Conservation (phyloP, 2,113 vertebrate genomes). For the Dinomys branickii region DNA sequence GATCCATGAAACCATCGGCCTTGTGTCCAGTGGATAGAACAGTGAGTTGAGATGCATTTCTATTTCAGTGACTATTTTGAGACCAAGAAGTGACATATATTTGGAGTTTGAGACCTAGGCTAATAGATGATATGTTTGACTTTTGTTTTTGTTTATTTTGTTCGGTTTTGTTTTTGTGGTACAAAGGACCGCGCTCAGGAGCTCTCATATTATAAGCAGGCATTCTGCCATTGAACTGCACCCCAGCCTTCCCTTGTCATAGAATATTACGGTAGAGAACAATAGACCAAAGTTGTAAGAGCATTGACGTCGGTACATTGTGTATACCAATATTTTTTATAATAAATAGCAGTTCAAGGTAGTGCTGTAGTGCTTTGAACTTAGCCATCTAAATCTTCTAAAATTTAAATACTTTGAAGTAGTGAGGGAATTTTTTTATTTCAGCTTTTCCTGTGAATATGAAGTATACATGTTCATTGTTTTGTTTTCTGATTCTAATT, state of each 20-base stretch:
- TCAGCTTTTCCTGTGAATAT: background rate
- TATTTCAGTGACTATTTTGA: constrained; percentile 19
- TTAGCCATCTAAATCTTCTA: background rate
- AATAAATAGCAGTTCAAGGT: background rate
- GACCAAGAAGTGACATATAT: background rate
- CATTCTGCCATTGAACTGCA: background rate
- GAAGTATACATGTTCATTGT: background rate
- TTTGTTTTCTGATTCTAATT: constrained; percentile 40
- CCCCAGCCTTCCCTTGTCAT: background rate
- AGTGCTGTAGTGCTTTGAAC: background rate
- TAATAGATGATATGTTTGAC: background rate
- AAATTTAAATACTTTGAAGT: constrained; percentile 27
- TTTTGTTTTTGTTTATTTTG: background rate
- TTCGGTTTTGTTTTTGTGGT: background rate
- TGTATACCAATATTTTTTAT: background rate
- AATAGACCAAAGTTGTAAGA: background rate
- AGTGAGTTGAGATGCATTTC: background rate
- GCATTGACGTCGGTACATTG: background rate
- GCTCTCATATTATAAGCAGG: background rate
- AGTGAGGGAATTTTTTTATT: background rate
- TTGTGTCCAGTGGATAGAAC: background rate
- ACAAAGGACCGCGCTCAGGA: background rate
- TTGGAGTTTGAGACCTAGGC: background rate
- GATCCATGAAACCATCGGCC: background rate
- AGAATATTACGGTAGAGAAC: background rate